Base-by-base conservation (phyloP, 2,113 vertebrate species). In the Leiothrix lutea region DNA sequence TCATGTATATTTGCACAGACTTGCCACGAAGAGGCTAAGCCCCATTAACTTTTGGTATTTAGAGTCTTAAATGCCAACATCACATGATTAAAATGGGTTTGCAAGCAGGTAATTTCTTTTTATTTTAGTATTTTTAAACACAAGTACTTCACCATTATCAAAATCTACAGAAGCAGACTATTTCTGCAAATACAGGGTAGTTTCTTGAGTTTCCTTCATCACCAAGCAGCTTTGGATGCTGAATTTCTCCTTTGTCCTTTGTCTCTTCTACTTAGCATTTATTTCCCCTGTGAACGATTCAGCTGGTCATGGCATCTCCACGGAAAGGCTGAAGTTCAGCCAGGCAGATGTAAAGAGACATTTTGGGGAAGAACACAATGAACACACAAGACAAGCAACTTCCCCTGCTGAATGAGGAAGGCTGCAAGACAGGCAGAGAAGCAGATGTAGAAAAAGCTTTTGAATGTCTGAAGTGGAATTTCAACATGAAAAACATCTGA, bases 31-130 rank as follows among this genome's bases (percentile, higher is more conserved):
- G 54, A 62, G 29, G 50, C 6, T 90, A 80, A 94, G 62, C 60
- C 71, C 74, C 91, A 88, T 80, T 95, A 95, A 93, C 66, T 90
- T 88, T 45, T 86, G 81, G 45, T 80, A 91, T 91, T 97, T 65
- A 75, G 56, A 93, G 50, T 56, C 57, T 90, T 66, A 93, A 91
- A 91, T 82, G 67, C 79, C 81, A 83, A 66, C 38, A 75, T 47
- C 74, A 80, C n/a, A n/a, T 86, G 66, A 91, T 82, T 64, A 47
- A 92, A 82, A 64, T n/a, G 66, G 54, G 47, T 62, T 26, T 66
- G 35, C 33, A 86, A 45, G 64, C 80, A 90, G 65, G 25, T 4
- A 17, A 15, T 14, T 80, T 56, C 20, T 36, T n/a, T 21, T 42
- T n/a, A 12, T 40, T 60, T 44, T 6, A 20, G 35, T 44, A 33